Evolutionary conservation across 2,888 invertebrate genomes (phyloP), one percentile per base, ranked within the genome.

Genomic region (Dynastes grantii): DNA sequence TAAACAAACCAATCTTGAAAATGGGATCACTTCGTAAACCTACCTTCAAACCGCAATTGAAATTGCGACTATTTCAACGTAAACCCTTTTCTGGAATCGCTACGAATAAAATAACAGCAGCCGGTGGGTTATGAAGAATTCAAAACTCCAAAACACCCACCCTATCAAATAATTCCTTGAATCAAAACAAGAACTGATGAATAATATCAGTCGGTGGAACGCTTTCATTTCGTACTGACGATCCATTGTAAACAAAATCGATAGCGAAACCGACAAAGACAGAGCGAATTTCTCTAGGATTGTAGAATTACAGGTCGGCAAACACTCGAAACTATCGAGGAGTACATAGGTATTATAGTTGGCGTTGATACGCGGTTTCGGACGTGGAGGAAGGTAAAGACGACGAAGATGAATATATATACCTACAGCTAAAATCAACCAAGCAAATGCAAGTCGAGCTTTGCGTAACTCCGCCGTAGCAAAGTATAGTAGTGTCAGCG

Each of bases 401-500:
- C 55, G 55, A 58, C 27, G 55, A 58, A 3, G 55, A 58, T 58
- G 55, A 58, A 22, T 16, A 22, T 22, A 58, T 8, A 22, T n/a
- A 58, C 55, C 5, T 58, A 22, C 6, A 58, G 22, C 55, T 58
- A n/a, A 58, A 58, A 58, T 58, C 55, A 58, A 58, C 55, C 16
- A 16, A 58, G 55, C 8, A 22, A 22, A 22, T n/a, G 45, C 45
- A 45, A 45, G 45, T 11, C 45, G 45, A 11, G 45, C 8, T 45
- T 45, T 8, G 45, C 45, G 11, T 45, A 45, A 45, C 45, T 45
- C 45, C 11, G 45, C 9, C 27, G 32, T 37, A 37, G 22, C 22
- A 27, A 16, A 58, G 5, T 58, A 22, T 27, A 8, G 55, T 9
- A 37, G 53, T 53, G 22, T 22, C 55, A 58, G 55, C 9, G 22